Base-by-base conservation (phyloP, 2,888 invertebrate species). In the Furcula furcula region DNA sequence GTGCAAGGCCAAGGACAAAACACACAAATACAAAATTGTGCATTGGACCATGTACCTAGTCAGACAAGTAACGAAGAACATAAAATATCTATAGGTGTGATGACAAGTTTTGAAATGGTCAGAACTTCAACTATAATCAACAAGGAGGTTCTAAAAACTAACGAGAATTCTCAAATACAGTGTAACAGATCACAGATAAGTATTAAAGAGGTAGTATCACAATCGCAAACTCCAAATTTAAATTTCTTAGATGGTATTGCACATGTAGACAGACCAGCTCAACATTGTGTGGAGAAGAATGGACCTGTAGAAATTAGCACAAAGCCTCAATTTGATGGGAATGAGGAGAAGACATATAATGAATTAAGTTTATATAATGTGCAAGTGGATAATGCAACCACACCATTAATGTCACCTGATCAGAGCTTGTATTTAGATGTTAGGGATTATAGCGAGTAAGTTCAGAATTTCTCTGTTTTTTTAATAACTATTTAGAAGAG, bases 101-200 rank as follows among this genome's bases (percentile, higher is more conserved):
- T 93, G 91, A 93, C 93, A 1, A 93, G 93, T 69, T 93, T 93
- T 70, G 93, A 93, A 77, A 90, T 93, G 62, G 81, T 88, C 0
- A 60, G 79, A 27, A 89, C 87, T 14, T 87, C 89, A 7, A 89
- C 86, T 15, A 70, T 87, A 7, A 81, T 86, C 3, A 88, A 88
- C 40, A 82, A 84, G 51, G 86, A 85, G 40, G 51, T 78, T 21
- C 45, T 81, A 2, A 79, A 73, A 47, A 66, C 54, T 3, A 63
- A 51, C 55, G 72, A 75, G 15, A 85, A 69, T 60, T 72, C 82
- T 30, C 85, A 88, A 38, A 76, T 86, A 47, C 86, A 87, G 34
- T 82, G 83, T 34, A 86, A 85, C 28, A 70, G 72, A 38, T 85
- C 88, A 12, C 82, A 86, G 52, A 76, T 87, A 16, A 84, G 80